Evolutionary conservation across 1,140 invertebrate species (phyloP).

Genomic region (Saccostrea glomerata): DNA sequence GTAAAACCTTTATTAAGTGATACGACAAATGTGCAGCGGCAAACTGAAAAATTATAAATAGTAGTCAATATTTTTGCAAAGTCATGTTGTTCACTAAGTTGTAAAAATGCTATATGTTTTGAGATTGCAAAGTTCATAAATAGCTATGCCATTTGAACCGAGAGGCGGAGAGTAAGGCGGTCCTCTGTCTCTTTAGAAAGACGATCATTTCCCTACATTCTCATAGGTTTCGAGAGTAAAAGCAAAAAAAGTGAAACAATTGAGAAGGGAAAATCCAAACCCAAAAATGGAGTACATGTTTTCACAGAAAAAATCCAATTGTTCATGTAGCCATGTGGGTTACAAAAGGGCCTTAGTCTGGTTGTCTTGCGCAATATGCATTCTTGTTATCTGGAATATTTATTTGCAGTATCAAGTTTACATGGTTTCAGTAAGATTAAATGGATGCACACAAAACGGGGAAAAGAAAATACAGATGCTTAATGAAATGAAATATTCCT

Average conservation of each 20-base stretch:
- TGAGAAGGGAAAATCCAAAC: not conserved
- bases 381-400: constrained; percentile 21
- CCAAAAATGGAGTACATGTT: constrained; percentile 19
- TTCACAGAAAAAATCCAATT: not conserved
- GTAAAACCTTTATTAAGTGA: too few relatives aligned
- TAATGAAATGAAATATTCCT: not conserved
- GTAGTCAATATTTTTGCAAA: constrained; percentile 9
- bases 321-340: constrained; percentile 29
- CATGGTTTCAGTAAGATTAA: not conserved
- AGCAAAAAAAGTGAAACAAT: not conserved
- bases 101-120: not conserved
- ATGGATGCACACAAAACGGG: not conserved
- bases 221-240: not conserved
- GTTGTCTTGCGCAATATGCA: not conserved
- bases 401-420: not conserved
- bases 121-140: not conserved
- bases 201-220: not conserved
- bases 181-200: not conserved
- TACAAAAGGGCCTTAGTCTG: not conserved
- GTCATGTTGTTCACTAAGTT: constrained; percentile 17
- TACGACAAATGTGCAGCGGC: not conserved
- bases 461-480: not conserved
- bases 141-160: not conserved
- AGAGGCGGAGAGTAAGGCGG: constrained; percentile 12
- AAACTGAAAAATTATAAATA: not conserved